These are phyloP conservation scores for Xylophagus ater DNA, from an alignment of 2,888 invertebrate species.

Conservation along the genomic window DNA sequence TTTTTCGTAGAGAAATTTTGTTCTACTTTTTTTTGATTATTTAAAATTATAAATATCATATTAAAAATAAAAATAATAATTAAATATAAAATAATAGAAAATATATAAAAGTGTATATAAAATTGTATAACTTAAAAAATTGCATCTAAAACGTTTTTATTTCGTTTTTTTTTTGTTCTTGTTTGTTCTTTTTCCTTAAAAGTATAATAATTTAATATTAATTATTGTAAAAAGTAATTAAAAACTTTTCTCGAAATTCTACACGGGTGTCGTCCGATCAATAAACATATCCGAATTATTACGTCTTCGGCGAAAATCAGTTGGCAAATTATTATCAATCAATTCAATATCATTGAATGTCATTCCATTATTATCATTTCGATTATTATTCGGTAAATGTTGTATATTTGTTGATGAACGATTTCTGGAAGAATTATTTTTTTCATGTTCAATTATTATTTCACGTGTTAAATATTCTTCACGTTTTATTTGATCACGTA, in stretches of 20 bases:
- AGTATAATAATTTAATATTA: constrained; percentile 11
- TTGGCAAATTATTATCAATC: not conserved
- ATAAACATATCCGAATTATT: constrained; percentile 3
- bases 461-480: constrained; percentile 63
- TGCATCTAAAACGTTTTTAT: constrained; percentile 17
- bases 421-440: constrained; percentile 31
- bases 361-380: constrained; percentile 7
- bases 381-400: not conserved
- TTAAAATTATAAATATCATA: too few species aligned
- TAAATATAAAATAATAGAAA: too few species aligned
- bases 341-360: constrained; percentile 7
- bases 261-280: constrained; percentile 26
- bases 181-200: constrained; percentile 10
- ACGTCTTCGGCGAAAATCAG: constrained; percentile 13
- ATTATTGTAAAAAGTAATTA: too few species aligned
- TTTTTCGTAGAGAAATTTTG: constrained; percentile 4
- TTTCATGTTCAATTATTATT: constrained; percentile 60
- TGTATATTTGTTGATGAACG: constrained; percentile 6
- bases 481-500: constrained; percentile 58
- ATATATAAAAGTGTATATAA: too few species aligned
- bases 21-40: constrained; percentile 1
- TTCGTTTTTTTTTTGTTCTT: not conserved
- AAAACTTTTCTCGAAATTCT: constrained; percentile 11
- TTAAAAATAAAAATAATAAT: too few species aligned
- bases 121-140: constrained; percentile 17